Base-by-base conservation (phyloP, 2,113 vertebrate species). In the Cyprinodon tularosa region DNA sequence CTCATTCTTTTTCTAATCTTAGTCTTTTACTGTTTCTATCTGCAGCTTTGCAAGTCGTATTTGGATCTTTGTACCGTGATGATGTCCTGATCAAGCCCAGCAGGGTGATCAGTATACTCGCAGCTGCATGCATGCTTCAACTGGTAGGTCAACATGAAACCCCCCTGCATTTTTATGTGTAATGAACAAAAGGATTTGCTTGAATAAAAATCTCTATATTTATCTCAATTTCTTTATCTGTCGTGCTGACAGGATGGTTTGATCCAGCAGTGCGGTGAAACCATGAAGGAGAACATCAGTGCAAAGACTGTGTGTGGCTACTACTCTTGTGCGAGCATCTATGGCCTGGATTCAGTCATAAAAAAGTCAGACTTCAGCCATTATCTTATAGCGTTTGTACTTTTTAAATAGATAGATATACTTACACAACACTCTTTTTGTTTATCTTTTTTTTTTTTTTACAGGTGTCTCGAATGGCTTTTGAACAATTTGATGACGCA, bases 401-500 rank as follows among this genome's bases (percentile, higher is more conserved):
- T 39, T 37, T 15, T 29, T 1, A 29, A 29, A 15, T 39, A 7
- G 5, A 29, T 13, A 22, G 15, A 29, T 42, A 22, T 37, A 1
- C 12, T 3, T 36, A 14, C 59, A 1, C 4, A 71, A 7, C 86
- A 36, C 3, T 36, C 65, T 48, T 7, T 68, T 1, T 83, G 7
- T 74, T 39, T 17, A n/a, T 79, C 29, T 29, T 29, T 29, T 29
- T 29, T 29, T 29, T 71, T 5, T 68, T 71, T 66, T 67, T 80
- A 12, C 69, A 99, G 97, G 93, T 99, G 97, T 92, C 95, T 98
- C 64, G 97, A 98, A 78, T 99, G 97, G 98, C 98, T 99, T 81
- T 94, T 98, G 71, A 98, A 98, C 89, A 99, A 99, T 90, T 91
- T 99, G 74, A 99, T 99, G 98, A 99, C 97, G 12, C 97, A 98